Conservation (phyloP, 2,888 invertebrate species). For the Spisula subtruncata region DNA sequence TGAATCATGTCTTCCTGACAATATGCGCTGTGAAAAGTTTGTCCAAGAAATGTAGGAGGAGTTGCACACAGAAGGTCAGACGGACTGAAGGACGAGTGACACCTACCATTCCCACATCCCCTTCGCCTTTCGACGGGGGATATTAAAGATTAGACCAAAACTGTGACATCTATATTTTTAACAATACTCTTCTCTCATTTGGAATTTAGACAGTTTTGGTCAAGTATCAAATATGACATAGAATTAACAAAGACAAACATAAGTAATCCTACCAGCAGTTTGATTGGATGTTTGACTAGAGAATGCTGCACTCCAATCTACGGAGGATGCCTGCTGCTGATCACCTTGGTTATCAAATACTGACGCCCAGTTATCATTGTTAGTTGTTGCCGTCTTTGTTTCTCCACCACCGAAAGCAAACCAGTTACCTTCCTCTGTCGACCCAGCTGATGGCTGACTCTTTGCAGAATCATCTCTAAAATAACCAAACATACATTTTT, state of each 20-base stretch:
- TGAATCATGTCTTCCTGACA: too few relatives aligned
- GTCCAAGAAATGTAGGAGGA: too few relatives aligned
- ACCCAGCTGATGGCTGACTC: not conserved
- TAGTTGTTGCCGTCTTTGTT: slow-evolving; percentile 60
- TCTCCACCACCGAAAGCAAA: slow-evolving; percentile 72
- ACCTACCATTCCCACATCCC: too few relatives aligned
- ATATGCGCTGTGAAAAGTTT: too few relatives aligned
- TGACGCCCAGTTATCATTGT: slow-evolving; percentile 75
- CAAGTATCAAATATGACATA: too few relatives aligned
- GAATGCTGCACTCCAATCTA: slow-evolving; percentile 75
- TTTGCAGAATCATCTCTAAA: not conserved
- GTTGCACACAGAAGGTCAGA: too few relatives aligned
- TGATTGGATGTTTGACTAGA: slow-evolving; percentile 70
- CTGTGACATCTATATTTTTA: too few relatives aligned
- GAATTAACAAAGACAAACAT: not conserved
- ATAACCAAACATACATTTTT: not conserved
- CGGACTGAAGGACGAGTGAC: too few relatives aligned
- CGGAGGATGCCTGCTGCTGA: slow-evolving; percentile 51
- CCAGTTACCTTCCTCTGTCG: slow-evolving; percentile 63
- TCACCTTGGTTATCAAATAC: slow-evolving; percentile 70
- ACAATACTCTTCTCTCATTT: too few relatives aligned
- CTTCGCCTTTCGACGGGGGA: too few relatives aligned
- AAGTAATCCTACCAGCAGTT: slow-evolving; percentile 15
- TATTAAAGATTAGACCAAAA: too few relatives aligned
- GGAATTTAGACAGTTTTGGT: too few relatives aligned